phyloP scores from a whole-genome alignment of 1,140 invertebrate genomes.

The Neodiprion lecontei region DNA sequence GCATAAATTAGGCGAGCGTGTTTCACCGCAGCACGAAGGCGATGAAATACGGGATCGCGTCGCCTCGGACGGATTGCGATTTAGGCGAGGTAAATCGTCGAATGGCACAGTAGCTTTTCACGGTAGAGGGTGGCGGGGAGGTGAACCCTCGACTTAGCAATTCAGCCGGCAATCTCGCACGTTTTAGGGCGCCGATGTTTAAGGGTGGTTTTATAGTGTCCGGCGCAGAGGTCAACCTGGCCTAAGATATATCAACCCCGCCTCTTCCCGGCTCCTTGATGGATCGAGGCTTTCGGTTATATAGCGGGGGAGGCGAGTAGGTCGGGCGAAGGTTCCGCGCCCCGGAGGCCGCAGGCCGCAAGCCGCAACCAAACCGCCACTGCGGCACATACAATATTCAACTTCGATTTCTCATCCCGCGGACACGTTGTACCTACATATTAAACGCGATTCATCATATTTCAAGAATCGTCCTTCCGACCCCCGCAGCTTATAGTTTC shows the following conservation, averaged over 20 bases:
- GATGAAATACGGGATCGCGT: too few species aligned
- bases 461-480: too few species aligned
- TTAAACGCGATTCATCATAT: too few species aligned
- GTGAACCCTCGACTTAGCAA: conserved; percentile 28
- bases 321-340: too few species aligned
- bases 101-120: too few species aligned
- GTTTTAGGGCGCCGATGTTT: conserved; percentile 37
- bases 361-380: not conserved
- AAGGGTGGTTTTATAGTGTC: conserved; percentile 55
- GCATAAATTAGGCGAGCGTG: too few species aligned
- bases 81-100: too few species aligned
- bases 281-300: conserved; percentile 29
- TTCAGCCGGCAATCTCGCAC: conserved; percentile 38
- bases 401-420: conserved; percentile 39
- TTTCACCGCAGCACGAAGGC: too few species aligned
- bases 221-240: conserved; percentile 53
- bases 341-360: conserved; percentile 25
- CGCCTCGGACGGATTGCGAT: too few species aligned
- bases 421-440: not conserved
- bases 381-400: conserved; percentile 20
- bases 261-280: conserved; percentile 38
- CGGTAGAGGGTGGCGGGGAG: too few species aligned
- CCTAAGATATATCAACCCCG: conserved; percentile 48
- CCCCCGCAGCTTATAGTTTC: too few species aligned
- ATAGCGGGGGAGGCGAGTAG: too few species aligned